A percentile compares a stretch with the other conserved stretches of the same genome.
Conservation (phyloP, 2,113 vertebrate species). For the Scartelaos histophorus region DNA sequence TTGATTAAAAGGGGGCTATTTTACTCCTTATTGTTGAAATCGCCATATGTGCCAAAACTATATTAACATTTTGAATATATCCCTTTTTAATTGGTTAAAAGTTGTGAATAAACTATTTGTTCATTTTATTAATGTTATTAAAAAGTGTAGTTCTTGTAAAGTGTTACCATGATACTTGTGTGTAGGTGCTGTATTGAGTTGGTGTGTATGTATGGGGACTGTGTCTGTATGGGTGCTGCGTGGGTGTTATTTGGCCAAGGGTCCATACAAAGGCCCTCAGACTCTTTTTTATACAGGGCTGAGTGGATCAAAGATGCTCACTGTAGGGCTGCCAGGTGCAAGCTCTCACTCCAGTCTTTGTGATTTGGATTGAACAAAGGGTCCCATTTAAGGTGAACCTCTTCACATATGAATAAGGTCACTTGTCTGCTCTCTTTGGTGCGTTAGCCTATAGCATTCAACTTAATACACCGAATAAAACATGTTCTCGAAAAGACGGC, state of each 20-base stretch:
- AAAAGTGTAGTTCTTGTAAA: too few species aligned
- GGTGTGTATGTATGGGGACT: neutral
- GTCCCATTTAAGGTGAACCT: conserved; percentile 33
- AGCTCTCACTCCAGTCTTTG: conserved; percentile 63
- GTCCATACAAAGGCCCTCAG: conserved; percentile 58
- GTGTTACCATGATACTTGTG: too few species aligned
- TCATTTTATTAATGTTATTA: too few species aligned
- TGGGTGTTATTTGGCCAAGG: conserved; percentile 13
- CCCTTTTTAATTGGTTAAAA: too few species aligned
- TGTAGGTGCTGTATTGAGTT: too few species aligned
- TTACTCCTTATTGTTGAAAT: too few species aligned
- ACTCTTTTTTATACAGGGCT: conserved; percentile 71
- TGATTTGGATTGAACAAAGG: conserved; percentile 45
- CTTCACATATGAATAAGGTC: conserved; percentile 32
- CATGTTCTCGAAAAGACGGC: too few species aligned
- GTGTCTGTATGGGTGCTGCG: conserved; percentile 29
- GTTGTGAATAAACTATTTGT: too few species aligned
- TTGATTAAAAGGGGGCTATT: too few species aligned
- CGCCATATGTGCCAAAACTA: too few species aligned
- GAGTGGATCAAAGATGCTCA: conserved; percentile 68
- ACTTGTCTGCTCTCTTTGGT: neutral
- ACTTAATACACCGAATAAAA: too few species aligned
- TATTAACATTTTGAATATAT: too few species aligned
- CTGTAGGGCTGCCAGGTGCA: conserved; percentile 59
- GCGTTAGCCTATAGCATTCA: neutral